Conservation (phyloP, 2,797 vertebrate genomes). For the Antennarius maculatus region DNA sequence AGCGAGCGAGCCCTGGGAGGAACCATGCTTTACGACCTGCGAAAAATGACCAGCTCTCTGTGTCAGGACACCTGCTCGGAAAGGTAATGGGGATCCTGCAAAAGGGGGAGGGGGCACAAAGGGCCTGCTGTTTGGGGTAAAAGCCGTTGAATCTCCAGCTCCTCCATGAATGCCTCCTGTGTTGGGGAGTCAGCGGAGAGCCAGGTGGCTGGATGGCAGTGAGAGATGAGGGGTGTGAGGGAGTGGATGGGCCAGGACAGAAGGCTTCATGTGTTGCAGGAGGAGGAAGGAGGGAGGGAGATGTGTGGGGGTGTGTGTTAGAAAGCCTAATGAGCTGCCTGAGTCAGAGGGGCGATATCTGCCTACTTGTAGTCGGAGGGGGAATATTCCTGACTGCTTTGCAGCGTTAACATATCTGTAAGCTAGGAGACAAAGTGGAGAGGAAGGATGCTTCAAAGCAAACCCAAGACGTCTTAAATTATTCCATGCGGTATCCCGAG, state of each 20-base stretch:
- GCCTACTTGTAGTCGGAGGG: slow-evolving; percentile 28
- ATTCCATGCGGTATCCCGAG: slow-evolving; percentile 50
- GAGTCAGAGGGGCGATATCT: slow-evolving; percentile 52
- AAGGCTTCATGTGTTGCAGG: slow-evolving; percentile 68
- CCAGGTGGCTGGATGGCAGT: slow-evolving; percentile 79
- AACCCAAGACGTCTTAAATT: slow-evolving; percentile 42
- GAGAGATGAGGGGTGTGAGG: slow-evolving; percentile 53
- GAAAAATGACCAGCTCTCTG: slow-evolving; percentile 94
- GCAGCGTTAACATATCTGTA: slow-evolving; percentile 5
- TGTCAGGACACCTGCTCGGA: slow-evolving; percentile 96
- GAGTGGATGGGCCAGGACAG: slow-evolving; percentile 54
- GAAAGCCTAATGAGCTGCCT: slow-evolving; percentile 66
- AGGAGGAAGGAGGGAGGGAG: slow-evolving; percentile 50
- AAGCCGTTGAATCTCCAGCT: slow-evolving; percentile 56
- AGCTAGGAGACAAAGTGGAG: slow-evolving; percentile 6
- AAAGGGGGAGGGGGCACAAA: slow-evolving; percentile 44
- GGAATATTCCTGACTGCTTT: slow-evolving; percentile 18
- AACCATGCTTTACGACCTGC: slow-evolving; percentile 92
- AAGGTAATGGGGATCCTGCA: slow-evolving; percentile 81
- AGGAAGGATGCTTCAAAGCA: slow-evolving; percentile 41
- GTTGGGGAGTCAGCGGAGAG: slow-evolving; percentile 65
- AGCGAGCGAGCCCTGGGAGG: slow-evolving; percentile 89
- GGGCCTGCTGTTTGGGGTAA: slow-evolving; percentile 69
- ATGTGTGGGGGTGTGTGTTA: slow-evolving; percentile 39
- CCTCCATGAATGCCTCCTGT: slow-evolving; percentile 75